Evolutionary conservation across 2,797 vertebrate genomes (phyloP), one percentile per base, ranked within the genome.

Genomic region (Phrynocephalus forsythii): DNA sequence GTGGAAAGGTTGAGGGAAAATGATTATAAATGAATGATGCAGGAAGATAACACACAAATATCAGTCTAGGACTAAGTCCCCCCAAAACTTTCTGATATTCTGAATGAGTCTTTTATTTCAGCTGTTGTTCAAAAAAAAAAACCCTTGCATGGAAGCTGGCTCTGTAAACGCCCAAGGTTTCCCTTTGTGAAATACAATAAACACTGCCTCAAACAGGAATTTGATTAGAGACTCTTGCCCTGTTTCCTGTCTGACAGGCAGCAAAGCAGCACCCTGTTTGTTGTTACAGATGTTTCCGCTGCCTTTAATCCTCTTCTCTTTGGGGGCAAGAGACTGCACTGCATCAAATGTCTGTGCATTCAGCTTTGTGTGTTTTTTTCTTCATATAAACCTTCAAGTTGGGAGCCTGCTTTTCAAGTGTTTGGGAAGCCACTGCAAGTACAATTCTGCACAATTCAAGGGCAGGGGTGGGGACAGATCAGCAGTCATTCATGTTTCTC

Each of bases 171-270:
- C 73, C 63, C 50, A 48, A 9, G 26, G n/a, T 60, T 63, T 83
- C 66, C 82, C 26, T 30, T 48, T 48, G 73, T 48, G 83, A 22
- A 77, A 3, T 33, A 80, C 8, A 28, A 88, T 88, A 83, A 79
- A 38, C 11, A 11, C 26, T 67, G 83, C 20, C 56, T 28, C 33
- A 28, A 50, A 38, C 20, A 48, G 52, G 50, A 71, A 30, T 83
- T 71, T 73, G 33, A 69, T 75, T 26, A 79, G 86, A 69, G 50
- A 78, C 6, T n/a, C 50, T 79, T 71, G 63, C n/a, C 48, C 33
- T 30, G 67, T 87, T 84, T 88, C 82, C 87, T 84, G 67, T 50
- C 52, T 71, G 48, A 66, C 38, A 50, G 82, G 67, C 3, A 78
- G 30, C 18, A 26, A 77, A 56, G n/a, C 44, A 50, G 60, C 78